Base-by-base conservation (phyloP, 1,140 invertebrate species). In the Trinorchestia longiramus region DNA sequence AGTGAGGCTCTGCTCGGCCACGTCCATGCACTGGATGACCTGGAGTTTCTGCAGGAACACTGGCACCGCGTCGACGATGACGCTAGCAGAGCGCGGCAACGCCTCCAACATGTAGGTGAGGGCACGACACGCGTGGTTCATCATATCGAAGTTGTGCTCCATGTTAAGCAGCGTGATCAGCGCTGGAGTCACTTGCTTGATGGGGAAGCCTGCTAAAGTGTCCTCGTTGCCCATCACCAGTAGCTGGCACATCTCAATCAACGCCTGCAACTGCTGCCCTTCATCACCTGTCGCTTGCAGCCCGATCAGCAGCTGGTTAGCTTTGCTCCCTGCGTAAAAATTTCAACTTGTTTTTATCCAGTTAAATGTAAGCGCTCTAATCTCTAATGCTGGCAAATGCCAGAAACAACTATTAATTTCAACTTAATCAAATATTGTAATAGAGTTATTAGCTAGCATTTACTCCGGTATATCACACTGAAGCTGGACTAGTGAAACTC, bases 31-130 rank as follows among this genome's bases (percentile, higher is more conserved):
- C 97, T 99, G 99, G 96, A 99, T 99, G 0, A 99, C 99, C 98
- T 99, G 99, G 77, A 99, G 98, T 97, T 99, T 99, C 97, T 99
- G 99, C 43, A 99, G 97, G 97, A 99, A 99, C 15, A 99, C 99
- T 4, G 99, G 99, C 47, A 99, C 99, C 42, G 99, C 99, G 97
- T 99, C 99, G 3, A 99, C 99, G 23, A 99, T 99, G 41, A 99
- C 99, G 11, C 99, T 98, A 45, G 99, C 99, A 36, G 99, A 99
- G 77, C 99, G 98, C 0, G 99, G 99, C 95, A 99, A 97, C 4
- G 99, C 99, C 97, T 99, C 99, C 98, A 99, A 99, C 99, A 99
- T 99, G 97, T 99, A 99, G 0, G 99, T 99, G 28, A 99, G 98
- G 17, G 99, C 99, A 92, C 99, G 98, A 97, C 99, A 99, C 0